phyloP scores from a whole-genome alignment of 2,797 vertebrate species.

The Anableps anableps region DNA sequence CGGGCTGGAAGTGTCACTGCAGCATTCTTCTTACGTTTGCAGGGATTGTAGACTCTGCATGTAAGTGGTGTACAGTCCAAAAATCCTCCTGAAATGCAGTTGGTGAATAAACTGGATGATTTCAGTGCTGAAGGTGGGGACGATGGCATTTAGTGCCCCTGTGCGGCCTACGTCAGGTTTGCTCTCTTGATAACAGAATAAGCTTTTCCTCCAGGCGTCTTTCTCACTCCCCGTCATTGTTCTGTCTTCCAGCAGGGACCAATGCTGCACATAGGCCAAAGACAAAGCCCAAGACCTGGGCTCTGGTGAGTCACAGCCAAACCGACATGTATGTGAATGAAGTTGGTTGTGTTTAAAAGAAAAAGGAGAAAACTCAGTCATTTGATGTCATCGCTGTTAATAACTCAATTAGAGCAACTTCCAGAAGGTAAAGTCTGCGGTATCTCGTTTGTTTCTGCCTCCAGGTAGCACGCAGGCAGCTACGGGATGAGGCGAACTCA shows the following conservation, averaged over 20 bases:
- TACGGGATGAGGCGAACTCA: constrained; percentile 49
- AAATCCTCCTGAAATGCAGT: not conserved
- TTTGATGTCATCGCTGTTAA: constrained; percentile 64
- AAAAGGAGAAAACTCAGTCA: not conserved
- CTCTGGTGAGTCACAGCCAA: constrained; percentile 65
- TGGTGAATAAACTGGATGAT: not conserved
- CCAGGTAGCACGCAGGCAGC: constrained; percentile 48
- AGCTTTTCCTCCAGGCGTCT: constrained; percentile 24
- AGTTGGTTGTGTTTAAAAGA: constrained; percentile 35
- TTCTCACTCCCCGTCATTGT: constrained; percentile 25
- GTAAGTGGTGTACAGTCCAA: constrained; percentile 5
- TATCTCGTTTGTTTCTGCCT: constrained; percentile 36
- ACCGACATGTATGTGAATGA: constrained; percentile 35
- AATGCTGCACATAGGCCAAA: constrained; percentile 26
- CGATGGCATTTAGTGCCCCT: not conserved
- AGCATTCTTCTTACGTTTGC: not conserved
- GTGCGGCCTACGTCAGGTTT: constrained; percentile 12
- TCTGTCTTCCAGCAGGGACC: constrained; percentile 32
- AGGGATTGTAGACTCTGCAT: not conserved
- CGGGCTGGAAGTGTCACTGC: not conserved
- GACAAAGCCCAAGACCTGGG: constrained; percentile 63
- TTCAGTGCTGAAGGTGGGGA: not conserved
- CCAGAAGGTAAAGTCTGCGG: constrained; percentile 44
- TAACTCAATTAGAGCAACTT: constrained; percentile 63
- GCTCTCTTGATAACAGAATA: too few species aligned